These are phyloP conservation scores for Anableps anableps DNA, from an alignment of 2,797 vertebrate species.

Conservation along the genomic window DNA sequence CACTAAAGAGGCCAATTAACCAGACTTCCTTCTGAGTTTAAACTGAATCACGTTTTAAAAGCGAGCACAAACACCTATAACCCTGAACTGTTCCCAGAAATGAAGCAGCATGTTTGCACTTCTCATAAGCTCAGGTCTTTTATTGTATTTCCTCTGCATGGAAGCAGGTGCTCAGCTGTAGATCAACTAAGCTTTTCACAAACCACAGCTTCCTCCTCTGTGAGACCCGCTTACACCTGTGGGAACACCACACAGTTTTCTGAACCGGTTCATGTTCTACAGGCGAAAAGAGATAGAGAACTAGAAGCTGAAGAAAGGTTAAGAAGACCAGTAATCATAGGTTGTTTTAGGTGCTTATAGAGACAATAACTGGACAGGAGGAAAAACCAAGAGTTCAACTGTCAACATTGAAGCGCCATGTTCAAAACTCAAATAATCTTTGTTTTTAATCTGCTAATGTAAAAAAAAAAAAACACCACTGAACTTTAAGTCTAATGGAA, in stretches of 20 bases:
- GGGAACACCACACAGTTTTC: conserved; percentile 1
- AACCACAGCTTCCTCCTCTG: conserved; percentile 5
- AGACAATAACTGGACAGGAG: no score
- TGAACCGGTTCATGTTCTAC: conserved; percentile 10
- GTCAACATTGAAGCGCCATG: no score
- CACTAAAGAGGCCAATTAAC: conserved; percentile 56
- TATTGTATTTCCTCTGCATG: not conserved
- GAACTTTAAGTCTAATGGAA: no score
- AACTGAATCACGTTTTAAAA: conserved; percentile 32
- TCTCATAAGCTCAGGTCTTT: conserved; percentile 24
- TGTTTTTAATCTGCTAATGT: no score
- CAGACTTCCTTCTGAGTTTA: conserved; percentile 15
- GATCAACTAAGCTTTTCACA: conserved; percentile 3
- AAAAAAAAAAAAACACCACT: no score
- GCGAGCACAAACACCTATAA: not conserved
- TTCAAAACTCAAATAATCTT: no score
- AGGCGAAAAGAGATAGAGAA: not conserved
- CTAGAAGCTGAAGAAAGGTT: not conserved
- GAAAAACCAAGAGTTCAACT: no score
- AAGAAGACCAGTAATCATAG: not conserved
- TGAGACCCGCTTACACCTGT: not conserved
- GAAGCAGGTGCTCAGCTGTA: conserved; percentile 8
- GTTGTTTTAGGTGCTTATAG: no score
- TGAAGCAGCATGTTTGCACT: not conserved
- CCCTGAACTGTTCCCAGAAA: conserved; percentile 20